Evolutionary conservation across 2,888 invertebrate genomes (phyloP).

Genomic region (Thumatha senex): DNA sequence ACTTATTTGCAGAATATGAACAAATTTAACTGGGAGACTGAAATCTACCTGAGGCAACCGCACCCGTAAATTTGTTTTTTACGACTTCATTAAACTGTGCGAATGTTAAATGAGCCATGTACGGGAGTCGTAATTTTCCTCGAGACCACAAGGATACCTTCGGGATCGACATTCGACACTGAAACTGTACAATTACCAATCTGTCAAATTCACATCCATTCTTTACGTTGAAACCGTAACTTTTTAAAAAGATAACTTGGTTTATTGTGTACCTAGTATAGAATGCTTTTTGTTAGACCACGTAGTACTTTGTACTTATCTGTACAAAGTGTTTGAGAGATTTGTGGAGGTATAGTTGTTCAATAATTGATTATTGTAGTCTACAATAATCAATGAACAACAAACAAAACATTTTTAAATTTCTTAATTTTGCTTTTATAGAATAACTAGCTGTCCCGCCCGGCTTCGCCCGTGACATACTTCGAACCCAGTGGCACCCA

Average conservation of each 20-base stretch:
- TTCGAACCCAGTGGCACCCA: no score
- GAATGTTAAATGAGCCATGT: slow-evolving; percentile 60
- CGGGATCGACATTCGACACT: slow-evolving; percentile 52
- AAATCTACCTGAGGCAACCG: slow-evolving; percentile 40
- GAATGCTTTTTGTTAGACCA: no score
- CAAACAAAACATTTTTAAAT: no score
- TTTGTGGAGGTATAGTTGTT: no score
- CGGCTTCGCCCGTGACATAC: no score
- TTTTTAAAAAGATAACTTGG: no score
- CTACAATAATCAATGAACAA: no score
- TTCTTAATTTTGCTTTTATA: no score
- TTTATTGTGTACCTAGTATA: no score
- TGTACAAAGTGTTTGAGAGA: background rate
- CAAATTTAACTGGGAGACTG: slow-evolving; percentile 27
- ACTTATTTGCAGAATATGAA: slow-evolving; percentile 15
- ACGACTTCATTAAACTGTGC: slow-evolving; percentile 57
- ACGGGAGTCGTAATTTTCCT: slow-evolving; percentile 57
- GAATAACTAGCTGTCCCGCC: no score
- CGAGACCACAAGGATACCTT: slow-evolving; percentile 48
- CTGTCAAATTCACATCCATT: slow-evolving; percentile 75
- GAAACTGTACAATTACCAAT: slow-evolving; percentile 72
- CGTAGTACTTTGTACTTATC: slow-evolving; percentile 14
- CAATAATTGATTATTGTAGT: no score
- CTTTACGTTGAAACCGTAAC: slow-evolving; percentile 36
- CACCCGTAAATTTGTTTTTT: slow-evolving; percentile 48